Evolutionary conservation across 2,888 invertebrate species (phyloP).

Genomic region (Corythucha ciliata): DNA sequence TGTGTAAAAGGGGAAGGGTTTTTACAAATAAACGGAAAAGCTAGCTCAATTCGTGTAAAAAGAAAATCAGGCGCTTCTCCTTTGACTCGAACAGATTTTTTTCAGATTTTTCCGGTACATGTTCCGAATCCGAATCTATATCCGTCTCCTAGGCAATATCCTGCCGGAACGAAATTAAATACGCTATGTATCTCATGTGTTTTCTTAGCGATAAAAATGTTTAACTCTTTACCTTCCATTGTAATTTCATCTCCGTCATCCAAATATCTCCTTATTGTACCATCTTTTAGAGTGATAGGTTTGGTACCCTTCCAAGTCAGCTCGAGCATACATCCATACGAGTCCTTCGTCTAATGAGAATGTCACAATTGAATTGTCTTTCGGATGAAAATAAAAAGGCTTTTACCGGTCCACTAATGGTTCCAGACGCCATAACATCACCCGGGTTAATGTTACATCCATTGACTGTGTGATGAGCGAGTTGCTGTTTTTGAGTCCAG

Average conservation of each 20-base stretch:
- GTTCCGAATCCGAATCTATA: constrained; percentile 85
- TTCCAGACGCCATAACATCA: constrained; percentile 92
- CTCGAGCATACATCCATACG: constrained; percentile 90
- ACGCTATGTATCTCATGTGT: no score
- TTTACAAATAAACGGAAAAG: no score
- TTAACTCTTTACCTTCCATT: constrained; percentile 68
- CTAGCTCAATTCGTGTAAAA: no score
- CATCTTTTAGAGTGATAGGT: constrained; percentile 64
- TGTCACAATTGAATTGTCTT: no score
- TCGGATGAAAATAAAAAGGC: no score
- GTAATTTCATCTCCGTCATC: constrained; percentile 91
- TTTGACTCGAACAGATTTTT: no score
- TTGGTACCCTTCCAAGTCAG: constrained; percentile 91
- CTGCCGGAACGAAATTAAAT: no score
- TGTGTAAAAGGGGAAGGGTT: no score
- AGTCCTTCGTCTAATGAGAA: constrained; percentile 67
- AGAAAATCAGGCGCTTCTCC: no score
- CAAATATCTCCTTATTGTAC: constrained; percentile 78
- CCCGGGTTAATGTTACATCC: constrained; percentile 94
- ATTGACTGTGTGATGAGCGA: constrained; percentile 93
- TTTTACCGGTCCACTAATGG: constrained; percentile 88
- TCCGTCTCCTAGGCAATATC: constrained; percentile 69
- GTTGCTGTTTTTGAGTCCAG: constrained; percentile 95
- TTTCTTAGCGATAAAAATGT: no score
- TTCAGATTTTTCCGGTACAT: constrained; percentile 79